phyloP scores from a whole-genome alignment of 2,888 invertebrate species.

The Agrenia bidenticulata region DNA sequence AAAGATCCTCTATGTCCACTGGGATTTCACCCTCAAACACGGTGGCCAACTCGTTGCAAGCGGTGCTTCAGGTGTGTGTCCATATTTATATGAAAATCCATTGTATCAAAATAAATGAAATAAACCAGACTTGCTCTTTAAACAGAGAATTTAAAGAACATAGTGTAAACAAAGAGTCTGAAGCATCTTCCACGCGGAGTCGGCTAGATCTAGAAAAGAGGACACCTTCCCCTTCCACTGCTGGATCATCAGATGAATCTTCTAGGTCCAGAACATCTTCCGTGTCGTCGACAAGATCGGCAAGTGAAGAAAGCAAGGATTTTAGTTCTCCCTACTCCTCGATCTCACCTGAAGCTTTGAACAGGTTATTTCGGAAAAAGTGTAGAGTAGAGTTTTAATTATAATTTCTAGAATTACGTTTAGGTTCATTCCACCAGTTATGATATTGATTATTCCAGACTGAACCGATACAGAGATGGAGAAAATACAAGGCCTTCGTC shows the following conservation, averaged over 20 bases:
- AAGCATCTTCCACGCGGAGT: constrained; percentile 29
- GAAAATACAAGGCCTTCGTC: constrained; percentile 15
- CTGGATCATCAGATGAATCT: constrained; percentile 20
- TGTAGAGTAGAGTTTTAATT: neutral
- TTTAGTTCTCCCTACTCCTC: constrained; percentile 53
- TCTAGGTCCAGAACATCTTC: constrained; percentile 12
- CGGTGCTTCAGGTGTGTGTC: constrained; percentile 74
- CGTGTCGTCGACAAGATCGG: neutral
- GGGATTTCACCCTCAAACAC: constrained; percentile 91
- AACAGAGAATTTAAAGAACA: constrained; percentile 85
- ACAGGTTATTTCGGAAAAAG: constrained; percentile 35
- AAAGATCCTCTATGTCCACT: constrained; percentile 82
- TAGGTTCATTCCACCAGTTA: constrained; percentile 1
- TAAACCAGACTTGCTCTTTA: no score
- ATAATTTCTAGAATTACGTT: neutral
- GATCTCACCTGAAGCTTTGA: constrained; percentile 52
- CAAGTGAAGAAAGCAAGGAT: constrained; percentile 37
- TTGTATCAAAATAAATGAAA: neutral
- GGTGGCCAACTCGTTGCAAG: constrained; percentile 91
- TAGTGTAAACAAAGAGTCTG: constrained; percentile 71
- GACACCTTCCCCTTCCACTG: constrained; percentile 18
- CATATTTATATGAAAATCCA: neutral
- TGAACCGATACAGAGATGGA: constrained; percentile 47
- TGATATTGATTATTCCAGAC: constrained; percentile 30
- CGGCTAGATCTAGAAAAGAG: constrained; percentile 23